Evolutionary conservation across 2,113 vertebrate species (phyloP).

Genomic region (Typhlomys cinereus): DNA sequence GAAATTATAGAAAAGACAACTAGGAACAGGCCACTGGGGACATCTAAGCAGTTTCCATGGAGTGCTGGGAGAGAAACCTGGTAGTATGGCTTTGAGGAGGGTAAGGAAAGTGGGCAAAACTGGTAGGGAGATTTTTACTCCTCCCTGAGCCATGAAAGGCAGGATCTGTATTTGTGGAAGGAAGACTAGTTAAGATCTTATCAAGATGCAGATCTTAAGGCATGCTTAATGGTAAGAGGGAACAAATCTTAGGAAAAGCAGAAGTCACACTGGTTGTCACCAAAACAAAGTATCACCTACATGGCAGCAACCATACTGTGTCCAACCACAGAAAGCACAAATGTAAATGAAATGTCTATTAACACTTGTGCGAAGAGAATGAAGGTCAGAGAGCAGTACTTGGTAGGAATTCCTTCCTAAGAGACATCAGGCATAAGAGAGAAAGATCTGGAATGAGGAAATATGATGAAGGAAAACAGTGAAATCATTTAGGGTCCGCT

Average conservation of each 20-base stretch:
- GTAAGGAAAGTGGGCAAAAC: neutral
- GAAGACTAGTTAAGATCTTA: neutral
- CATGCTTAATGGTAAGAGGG: slow-evolving; percentile 8
- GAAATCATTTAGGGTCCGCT: slow-evolving; percentile 4
- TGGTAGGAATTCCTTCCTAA: slow-evolving; percentile 7
- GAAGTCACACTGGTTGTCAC: neutral
- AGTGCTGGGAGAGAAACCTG: slow-evolving; percentile 28
- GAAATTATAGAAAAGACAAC: slow-evolving; percentile 37
- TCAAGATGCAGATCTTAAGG: slow-evolving; percentile 20
- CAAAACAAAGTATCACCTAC: neutral
- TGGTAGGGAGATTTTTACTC: neutral
- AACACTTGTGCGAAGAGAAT: neutral
- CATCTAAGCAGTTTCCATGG: slow-evolving; percentile 18
- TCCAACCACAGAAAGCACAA: neutral
- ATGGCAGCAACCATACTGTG: neutral
- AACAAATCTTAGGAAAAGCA: slow-evolving; percentile 25
- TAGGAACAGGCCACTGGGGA: slow-evolving; percentile 1
- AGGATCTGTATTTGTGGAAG: neutral
- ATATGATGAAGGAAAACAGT: neutral
- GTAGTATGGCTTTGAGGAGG: neutral
- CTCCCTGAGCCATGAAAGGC: neutral
- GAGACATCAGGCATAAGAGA: neutral
- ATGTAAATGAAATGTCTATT: neutral
- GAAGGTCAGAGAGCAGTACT: neutral
- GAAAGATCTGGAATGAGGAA: slow-evolving; percentile 2